Evolutionary conservation across 2,888 invertebrate genomes (phyloP), one percentile per base, ranked within the genome.

Genomic region (Chirona hameri): DNA sequence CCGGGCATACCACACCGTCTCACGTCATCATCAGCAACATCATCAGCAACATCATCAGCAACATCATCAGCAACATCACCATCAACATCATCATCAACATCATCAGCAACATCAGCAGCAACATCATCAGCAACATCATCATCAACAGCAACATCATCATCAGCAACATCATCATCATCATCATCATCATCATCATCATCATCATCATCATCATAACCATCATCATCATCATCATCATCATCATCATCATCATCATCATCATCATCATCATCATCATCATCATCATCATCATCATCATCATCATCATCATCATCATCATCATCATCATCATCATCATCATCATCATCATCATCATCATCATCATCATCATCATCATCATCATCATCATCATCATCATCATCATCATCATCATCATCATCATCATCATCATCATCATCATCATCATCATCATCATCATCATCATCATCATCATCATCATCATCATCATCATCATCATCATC

Each of bases 131-230:
- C n/a, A n/a, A n/a, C n/a, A n/a, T n/a, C n/a, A n/a, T n/a, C n/a
- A n/a, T n/a, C n/a, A n/a, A n/a, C n/a, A n/a, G n/a, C n/a, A n/a
- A n/a, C n/a, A n/a, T n/a, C n/a, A n/a, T n/a, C n/a, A n/a, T n/a
- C n/a, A n/a, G n/a, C n/a, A n/a, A n/a, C n/a, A n/a, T n/a, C n/a
- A n/a, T n/a, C n/a, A n/a, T n/a, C n/a, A n/a, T 65, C n/a, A 65
- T 65, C n/a, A 65, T 65, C n/a, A 65, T 65, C n/a, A 65, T 65
- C n/a, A 65, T 65, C n/a, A 65, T 65, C n/a, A 65, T 65, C n/a
- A n/a, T n/a, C n/a, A n/a, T n/a, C n/a, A n/a, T n/a, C n/a, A n/a
- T n/a, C n/a, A n/a, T n/a, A n/a, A n/a, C n/a, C n/a, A n/a, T n/a
- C n/a, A n/a, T n/a, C n/a, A n/a, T n/a, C n/a, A n/a, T n/a, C n/a